These are phyloP conservation scores for Phaedon cochleariae DNA, from an alignment of 2,888 invertebrate genomes.

Conservation along the genomic window DNA sequence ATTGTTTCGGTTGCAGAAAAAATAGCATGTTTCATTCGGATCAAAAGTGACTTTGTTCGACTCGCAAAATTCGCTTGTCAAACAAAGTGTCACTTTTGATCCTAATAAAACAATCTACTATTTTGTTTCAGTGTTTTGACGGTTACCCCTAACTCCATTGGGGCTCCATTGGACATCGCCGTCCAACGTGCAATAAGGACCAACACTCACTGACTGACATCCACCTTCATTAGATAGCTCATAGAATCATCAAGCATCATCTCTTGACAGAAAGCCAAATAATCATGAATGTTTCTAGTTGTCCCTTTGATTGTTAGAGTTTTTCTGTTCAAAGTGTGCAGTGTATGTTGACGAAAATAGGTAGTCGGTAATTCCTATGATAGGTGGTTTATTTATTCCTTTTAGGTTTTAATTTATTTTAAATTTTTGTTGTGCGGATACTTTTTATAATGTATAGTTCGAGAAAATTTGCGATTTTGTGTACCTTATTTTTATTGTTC, in stretches of 20 bases:
- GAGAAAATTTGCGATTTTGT: constrained; percentile 40
- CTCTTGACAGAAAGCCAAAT: constrained; percentile 58
- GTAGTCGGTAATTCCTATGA: constrained; percentile 29
- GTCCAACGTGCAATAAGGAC: constrained; percentile 64
- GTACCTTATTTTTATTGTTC: constrained; percentile 41
- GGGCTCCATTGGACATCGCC: constrained; percentile 61
- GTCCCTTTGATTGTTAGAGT: constrained; percentile 57
- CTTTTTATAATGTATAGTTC: constrained; percentile 39
- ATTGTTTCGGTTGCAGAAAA: too few species aligned
- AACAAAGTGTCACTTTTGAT: too few species aligned
- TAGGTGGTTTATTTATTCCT: constrained; percentile 28
- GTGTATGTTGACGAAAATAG: constrained; percentile 51
- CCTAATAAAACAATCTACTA: too few species aligned
- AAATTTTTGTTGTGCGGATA: constrained; percentile 45
- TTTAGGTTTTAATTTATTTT: constrained; percentile 44
- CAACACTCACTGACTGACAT: constrained; percentile 63
- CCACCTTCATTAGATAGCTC: constrained; percentile 60
- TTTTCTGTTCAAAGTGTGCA: constrained; percentile 55
- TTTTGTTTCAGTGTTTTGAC: constrained; percentile 62
- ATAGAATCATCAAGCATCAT: constrained; percentile 54
- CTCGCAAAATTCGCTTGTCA: too few species aligned
- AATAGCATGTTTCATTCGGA: too few species aligned
- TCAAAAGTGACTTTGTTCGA: too few species aligned
- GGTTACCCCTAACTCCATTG: constrained; percentile 61
- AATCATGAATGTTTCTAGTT: constrained; percentile 61